These are phyloP conservation scores for Calliopum simillimum DNA, from an alignment of 2,888 invertebrate species.

Conservation along the genomic window DNA sequence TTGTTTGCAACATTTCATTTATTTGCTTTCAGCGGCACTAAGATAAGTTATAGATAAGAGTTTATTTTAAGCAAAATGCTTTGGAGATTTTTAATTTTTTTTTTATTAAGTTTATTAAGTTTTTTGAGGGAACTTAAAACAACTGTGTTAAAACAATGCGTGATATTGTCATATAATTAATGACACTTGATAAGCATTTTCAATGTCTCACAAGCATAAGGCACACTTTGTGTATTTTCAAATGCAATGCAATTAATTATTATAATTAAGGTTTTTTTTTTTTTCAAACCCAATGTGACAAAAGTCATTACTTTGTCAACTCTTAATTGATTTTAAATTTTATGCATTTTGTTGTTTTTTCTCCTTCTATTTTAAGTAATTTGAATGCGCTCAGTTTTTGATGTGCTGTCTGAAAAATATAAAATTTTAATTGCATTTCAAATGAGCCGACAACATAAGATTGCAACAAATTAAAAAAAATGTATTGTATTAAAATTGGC, in stretches of 20 bases:
- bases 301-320: background rate
- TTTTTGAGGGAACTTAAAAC: too few species aligned
- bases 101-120: too few species aligned
- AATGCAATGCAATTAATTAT: background rate
- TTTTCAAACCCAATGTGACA: background rate
- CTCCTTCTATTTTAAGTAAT: background rate
- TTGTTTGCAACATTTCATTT: too few species aligned
- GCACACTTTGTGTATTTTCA: background rate
- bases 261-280: constrained; percentile 1
- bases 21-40: too few species aligned
- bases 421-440: background rate
- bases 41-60: too few species aligned
- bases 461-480: background rate
- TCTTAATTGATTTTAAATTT: constrained; percentile 7
- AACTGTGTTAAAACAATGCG: too few species aligned
- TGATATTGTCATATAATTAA: too few species aligned
- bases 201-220: background rate
- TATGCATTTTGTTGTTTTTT: background rate
- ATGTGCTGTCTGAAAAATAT: background rate
- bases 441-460: constrained; percentile 6
- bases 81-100: too few species aligned
- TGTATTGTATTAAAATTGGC: background rate
- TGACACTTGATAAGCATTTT: background rate
- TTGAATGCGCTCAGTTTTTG: background rate
- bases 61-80: too few species aligned